phyloP scores from a whole-genome alignment of 2,797 vertebrate species.

The Tragopan temminckii region DNA sequence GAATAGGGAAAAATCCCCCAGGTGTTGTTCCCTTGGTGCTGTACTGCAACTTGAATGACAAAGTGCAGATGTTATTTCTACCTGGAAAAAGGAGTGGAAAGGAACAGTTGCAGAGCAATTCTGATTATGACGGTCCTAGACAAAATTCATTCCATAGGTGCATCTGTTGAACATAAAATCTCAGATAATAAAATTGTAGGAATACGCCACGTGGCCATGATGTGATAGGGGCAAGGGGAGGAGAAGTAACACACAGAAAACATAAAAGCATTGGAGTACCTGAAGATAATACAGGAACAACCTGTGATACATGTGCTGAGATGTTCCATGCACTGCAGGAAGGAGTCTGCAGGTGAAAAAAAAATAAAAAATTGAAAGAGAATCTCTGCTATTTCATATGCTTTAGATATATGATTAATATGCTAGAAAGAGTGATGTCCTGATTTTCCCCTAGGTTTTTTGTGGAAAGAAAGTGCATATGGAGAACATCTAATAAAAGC shows the following conservation, averaged over 20 bases:
- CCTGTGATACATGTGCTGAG: background rate
- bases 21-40: rapidly evolving
- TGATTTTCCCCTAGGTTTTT: background rate
- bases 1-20: background rate
- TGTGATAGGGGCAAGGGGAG: background rate
- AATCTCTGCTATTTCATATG: background rate
- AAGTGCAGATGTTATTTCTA: background rate
- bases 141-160: background rate
- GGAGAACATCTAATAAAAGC: conserved; percentile 6
- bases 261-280: background rate
- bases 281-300: rapidly evolving
- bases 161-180: background rate
- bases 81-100: background rate
- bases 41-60: background rate
- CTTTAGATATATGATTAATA: background rate
- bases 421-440: background rate
- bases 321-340: background rate
- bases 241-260: background rate
- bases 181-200: background rate
- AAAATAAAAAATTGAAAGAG: background rate
- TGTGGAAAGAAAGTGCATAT: conserved; percentile 11
- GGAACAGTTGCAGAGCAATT: background rate
- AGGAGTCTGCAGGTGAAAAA: background rate
- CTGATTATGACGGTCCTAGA: background rate
- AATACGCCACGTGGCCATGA: background rate